Base-by-base conservation (phyloP, 2,888 invertebrate species). In the Dermolepida albohirtum region DNA sequence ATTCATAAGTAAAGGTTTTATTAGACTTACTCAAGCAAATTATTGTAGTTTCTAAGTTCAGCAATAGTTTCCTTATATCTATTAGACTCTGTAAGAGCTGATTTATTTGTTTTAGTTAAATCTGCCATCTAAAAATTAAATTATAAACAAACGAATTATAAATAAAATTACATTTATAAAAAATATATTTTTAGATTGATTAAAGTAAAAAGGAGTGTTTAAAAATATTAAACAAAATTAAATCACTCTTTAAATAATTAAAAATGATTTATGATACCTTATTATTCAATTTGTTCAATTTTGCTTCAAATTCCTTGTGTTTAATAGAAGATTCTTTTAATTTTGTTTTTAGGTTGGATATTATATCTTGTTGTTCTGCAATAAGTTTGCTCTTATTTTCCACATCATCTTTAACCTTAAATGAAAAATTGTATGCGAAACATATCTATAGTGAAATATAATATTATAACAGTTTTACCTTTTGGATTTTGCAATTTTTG, bases 11-110 rank as follows among this genome's bases (percentile, higher is more conserved):
- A 52, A 1, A 34, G 5, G 51, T 12, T 1, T 22, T 11, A 17
- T 11, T n/a, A 14, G 1, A 62, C 59, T 47, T 47, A 62, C 59
- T 62, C 47, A 22, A 62, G 22, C 34, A 62, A 47, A 11, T 62
- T 44, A 39, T 62, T 62, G 14, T 62, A 47, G 22, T 62, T 62
- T 16, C 59, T 29, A 34, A 62, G 39, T 5, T 49, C 59, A 5
- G 59, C 14, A 27, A 62, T 62, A n/a, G 59, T 62, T 34, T 62
- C 59, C 8, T 47, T 47, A 62, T 62, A 14, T 34, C 47, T 47
- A 16, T 39, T 34, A 5, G 47, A 29, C 11, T 62, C 59, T 10
- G 47, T 29, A 14, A 27, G 14, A 1, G 34, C 47, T 29, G 39
- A 5, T 47, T 62, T 62, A 47, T 62, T 62, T 8, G 11, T n/a